Conservation (phyloP, 92 coral and sea anemone species). For the Parazoanthus swiftii region DNA sequence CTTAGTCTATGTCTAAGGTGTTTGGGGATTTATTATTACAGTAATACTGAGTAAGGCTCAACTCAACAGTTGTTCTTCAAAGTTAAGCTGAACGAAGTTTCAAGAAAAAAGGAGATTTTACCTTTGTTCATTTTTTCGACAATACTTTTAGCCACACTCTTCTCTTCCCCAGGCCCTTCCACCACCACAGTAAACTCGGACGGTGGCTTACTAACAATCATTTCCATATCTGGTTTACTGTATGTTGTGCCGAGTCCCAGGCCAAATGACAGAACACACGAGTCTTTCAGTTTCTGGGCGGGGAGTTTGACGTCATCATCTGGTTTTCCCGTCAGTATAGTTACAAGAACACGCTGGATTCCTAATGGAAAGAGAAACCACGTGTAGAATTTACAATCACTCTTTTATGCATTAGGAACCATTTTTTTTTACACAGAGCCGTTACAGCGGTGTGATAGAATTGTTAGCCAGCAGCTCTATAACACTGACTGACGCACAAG, state of each 20-base stretch:
- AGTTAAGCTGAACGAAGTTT: neutral
- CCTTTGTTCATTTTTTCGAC: conserved; percentile 77
- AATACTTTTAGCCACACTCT: conserved; percentile 58
- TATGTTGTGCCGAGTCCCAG: conserved; percentile 59
- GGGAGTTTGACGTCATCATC: conserved; percentile 57
- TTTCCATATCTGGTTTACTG: conserved; percentile 48
- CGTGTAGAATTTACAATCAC: neutral
- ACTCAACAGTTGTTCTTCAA: neutral
- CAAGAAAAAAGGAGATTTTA: neutral
- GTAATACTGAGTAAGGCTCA: neutral
- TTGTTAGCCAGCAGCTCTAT: too few species aligned
- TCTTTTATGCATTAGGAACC: neutral
- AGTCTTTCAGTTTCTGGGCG: conserved; percentile 47
- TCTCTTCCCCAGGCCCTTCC: conserved; percentile 57
- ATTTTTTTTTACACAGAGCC: neutral
- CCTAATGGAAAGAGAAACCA: neutral
- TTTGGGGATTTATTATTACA: neutral
- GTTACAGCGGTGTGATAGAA: too few species aligned
- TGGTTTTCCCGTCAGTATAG: conserved; percentile 77
- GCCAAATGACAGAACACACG: conserved; percentile 68
- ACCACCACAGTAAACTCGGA: conserved; percentile 54
- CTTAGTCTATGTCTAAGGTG: neutral
- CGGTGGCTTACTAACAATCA: conserved; percentile 51
- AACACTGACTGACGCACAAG: too few species aligned
- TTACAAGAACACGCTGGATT: conserved; percentile 66